These are phyloP conservation scores for Holothuria glaberrima DNA, from an alignment of 35 echinoderm and acorn worm genomes.

Conservation along the genomic window DNA sequence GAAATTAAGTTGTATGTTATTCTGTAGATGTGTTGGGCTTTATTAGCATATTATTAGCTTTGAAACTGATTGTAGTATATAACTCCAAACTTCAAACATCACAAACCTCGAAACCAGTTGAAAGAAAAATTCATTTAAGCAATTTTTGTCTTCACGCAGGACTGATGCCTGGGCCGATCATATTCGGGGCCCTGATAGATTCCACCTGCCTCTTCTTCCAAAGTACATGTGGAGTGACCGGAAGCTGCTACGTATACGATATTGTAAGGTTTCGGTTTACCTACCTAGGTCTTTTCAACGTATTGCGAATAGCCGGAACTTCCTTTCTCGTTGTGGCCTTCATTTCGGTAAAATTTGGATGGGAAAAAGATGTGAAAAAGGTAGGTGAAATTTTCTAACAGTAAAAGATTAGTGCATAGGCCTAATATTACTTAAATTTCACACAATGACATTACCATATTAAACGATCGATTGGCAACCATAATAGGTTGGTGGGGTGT, in stretches of 20 bases:
- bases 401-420: no score
- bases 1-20: no score
- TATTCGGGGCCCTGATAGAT: conserved; percentile 67
- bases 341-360: conserved; percentile 33
- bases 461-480: no score
- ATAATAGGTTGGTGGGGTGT: no score
- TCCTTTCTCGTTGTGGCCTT: conserved; percentile 23
- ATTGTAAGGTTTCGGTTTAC: conserved; percentile 56
- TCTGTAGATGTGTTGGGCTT: no score
- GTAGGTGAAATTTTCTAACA: background rate
- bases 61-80: no score
- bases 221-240: conserved; percentile 46
- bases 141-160: conserved; percentile 19
- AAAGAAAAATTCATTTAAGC: background rate
- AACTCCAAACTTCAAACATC: no score
- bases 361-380: conserved; percentile 37
- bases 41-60: no score
- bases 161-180: conserved; percentile 64
- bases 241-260: conserved; percentile 75
- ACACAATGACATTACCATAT: no score
- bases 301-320: background rate
- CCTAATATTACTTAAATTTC: no score
- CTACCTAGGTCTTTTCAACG: conserved; percentile 2
- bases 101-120: no score
- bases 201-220: conserved; percentile 65